phyloP scores from a whole-genome alignment of 2,113 vertebrate species.

The Datnioides undecimradiatus region DNA sequence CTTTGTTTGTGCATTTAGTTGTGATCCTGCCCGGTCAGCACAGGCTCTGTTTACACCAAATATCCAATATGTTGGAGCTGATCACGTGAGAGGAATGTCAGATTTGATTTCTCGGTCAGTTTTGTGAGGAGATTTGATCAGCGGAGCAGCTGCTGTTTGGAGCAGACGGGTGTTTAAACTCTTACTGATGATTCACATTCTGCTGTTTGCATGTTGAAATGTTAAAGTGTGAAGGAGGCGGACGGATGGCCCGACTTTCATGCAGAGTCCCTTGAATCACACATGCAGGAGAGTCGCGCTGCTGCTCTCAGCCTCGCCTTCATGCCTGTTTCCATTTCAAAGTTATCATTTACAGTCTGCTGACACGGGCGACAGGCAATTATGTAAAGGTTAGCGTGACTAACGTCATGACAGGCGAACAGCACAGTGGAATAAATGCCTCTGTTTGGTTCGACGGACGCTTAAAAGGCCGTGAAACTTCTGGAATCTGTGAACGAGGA shows the following conservation, averaged over 20 bases:
- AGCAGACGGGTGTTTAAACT: not conserved
- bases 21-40: constrained; percentile 7
- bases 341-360: constrained; percentile 42
- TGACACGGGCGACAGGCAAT: constrained; percentile 19
- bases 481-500: not conserved
- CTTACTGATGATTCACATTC: not conserved
- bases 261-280: constrained; percentile 27
- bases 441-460: not conserved
- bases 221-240: constrained; percentile 6
- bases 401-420: constrained; percentile 12
- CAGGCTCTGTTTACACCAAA: constrained; percentile 10
- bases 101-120: not conserved
- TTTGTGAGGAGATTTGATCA: not conserved
- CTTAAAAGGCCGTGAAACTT: constrained; percentile 14
- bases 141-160: not conserved
- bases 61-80: not conserved
- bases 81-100: constrained; percentile 11
- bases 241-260: constrained; percentile 16
- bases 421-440: constrained; percentile 7
- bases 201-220: not conserved
- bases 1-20: constrained; percentile 3
- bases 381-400: constrained; percentile 44
- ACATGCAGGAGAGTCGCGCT: not conserved
- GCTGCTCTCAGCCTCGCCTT: constrained; percentile 28
- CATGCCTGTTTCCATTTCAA: constrained; percentile 37